Conservation (phyloP, 1,140 invertebrate species). For the Drosophila sucinea region DNA sequence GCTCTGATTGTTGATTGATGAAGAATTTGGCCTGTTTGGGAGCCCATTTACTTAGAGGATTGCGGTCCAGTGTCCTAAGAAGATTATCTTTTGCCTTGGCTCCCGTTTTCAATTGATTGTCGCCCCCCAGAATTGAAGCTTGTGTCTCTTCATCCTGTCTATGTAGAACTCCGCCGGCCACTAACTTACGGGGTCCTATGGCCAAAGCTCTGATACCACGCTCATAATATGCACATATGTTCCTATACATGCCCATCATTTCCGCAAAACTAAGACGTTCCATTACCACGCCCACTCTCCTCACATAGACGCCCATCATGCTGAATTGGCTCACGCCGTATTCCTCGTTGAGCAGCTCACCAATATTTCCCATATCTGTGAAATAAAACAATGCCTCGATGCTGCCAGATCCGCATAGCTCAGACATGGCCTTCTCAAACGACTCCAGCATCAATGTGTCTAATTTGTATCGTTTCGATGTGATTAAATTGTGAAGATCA, state of each 20-base stretch:
- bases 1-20: constrained; percentile 92
- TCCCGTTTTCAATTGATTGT: background rate
- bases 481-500: constrained; percentile 85
- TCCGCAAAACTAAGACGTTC: constrained; percentile 93
- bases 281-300: constrained; percentile 91
- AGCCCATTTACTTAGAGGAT: constrained; percentile 88
- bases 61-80: constrained; percentile 29
- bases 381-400: constrained; percentile 87
- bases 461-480: constrained; percentile 85
- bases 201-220: constrained; percentile 60
- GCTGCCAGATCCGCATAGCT: constrained; percentile 84
- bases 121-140: background rate
- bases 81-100: constrained; percentile 24
- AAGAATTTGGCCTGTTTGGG: constrained; percentile 94
- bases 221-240: constrained; percentile 87
- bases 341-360: constrained; percentile 68
- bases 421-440: constrained; percentile 85
- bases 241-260: constrained; percentile 88
- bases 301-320: constrained; percentile 89
- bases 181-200: constrained; percentile 45
- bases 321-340: constrained; percentile 84
- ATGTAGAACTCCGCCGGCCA: constrained; percentile 56
- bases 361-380: constrained; percentile 85
- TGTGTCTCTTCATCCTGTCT: constrained; percentile 36
- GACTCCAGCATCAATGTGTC: constrained; percentile 83